These are phyloP conservation scores for Oceanodroma leucorhoa DNA, from an alignment of 2,797 vertebrate species.

Conservation along the genomic window DNA sequence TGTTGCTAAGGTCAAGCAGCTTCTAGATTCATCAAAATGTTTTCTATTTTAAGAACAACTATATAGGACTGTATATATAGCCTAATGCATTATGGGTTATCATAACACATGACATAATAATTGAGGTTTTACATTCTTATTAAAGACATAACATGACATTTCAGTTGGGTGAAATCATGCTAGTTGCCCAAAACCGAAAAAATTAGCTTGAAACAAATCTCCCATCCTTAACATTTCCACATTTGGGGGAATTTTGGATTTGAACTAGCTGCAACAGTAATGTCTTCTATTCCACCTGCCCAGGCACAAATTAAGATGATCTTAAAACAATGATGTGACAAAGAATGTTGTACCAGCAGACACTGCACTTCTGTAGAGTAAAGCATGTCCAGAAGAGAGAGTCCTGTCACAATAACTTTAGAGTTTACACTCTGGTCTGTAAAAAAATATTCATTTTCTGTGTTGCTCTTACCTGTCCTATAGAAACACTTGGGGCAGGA, in stretches of 20 bases:
- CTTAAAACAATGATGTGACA: not conserved
- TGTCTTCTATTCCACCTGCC: not conserved
- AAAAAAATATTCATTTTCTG: not conserved
- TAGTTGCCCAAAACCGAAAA: not conserved
- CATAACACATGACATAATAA: not conserved
- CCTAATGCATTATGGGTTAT: not conserved
- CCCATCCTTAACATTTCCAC: not conserved
- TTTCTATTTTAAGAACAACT: not conserved
- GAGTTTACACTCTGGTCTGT: not conserved
- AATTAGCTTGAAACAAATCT: not conserved
- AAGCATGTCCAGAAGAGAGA: not conserved
- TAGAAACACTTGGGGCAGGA: not conserved
- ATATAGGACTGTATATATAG: not conserved
- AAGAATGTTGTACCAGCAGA: not conserved
- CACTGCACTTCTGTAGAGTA: not conserved
- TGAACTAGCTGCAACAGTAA: not conserved
- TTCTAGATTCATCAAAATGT: not conserved
- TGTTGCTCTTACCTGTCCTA: not conserved
- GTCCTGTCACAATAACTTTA: not conserved
- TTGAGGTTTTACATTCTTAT: not conserved
- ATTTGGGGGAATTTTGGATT: not conserved
- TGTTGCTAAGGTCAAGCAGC: not conserved
- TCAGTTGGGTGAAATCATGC: not conserved
- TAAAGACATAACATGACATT: not conserved
- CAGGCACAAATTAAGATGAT: not conserved